A percentile compares a stretch with the other conserved stretches of the same genome.
These are phyloP conservation scores for Linurgus olivaceus DNA, from an alignment of 2,797 vertebrate species.

Conservation along the genomic window DNA sequence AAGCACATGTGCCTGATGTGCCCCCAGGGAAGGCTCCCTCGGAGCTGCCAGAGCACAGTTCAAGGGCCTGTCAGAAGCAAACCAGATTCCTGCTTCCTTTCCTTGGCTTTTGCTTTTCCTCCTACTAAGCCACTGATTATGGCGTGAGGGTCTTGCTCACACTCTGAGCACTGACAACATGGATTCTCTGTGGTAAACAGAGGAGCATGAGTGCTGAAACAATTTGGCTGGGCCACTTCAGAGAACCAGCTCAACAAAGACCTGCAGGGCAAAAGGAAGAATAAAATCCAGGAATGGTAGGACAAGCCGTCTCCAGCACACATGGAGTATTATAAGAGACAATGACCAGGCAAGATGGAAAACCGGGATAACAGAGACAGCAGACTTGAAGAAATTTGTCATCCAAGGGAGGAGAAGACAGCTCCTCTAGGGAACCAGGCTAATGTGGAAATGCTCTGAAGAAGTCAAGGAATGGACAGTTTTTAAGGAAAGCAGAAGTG, in stretches of 20 bases:
- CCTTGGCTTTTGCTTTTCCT: neutral
- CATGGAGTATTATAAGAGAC: neutral
- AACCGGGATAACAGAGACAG: neutral
- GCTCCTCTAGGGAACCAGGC: neutral
- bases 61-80: neutral
- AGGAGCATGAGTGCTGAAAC: rapidly evolving
- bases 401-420: neutral
- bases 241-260: neutral
- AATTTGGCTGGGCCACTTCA: neutral
- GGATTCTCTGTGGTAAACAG: neutral
- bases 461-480: neutral
- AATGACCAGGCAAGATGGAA: neutral
- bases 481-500: neutral
- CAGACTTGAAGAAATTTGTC: neutral
- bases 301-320: neutral
- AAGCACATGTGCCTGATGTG: neutral
- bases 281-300: neutral
- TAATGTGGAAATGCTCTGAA: neutral
- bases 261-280: neutral
- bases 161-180: neutral
- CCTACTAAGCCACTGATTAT: neutral
- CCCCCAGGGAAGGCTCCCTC: neutral
- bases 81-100: neutral
- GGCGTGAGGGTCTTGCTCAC: neutral
- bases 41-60: neutral